These are phyloP conservation scores for Hydropotes inermis DNA, from an alignment of 2,113 vertebrate species.

Conservation along the genomic window DNA sequence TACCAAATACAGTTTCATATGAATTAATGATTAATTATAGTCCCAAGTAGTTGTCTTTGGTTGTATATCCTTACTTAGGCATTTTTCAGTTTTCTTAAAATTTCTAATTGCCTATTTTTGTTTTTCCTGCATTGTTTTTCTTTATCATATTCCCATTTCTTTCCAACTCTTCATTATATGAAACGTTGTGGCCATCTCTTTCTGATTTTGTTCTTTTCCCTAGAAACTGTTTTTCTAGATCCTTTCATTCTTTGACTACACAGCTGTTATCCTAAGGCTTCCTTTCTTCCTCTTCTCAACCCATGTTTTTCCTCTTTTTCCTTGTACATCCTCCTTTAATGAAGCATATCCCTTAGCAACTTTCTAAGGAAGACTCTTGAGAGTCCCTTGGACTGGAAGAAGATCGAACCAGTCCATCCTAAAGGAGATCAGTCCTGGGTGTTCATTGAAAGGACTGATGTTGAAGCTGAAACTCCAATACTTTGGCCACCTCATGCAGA, in stretches of 20 bases:
- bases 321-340: neutral
- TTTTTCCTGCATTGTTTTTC: neutral
- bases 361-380: neutral
- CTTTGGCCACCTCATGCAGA: too few species aligned
- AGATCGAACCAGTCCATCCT: too few species aligned
- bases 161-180: neutral
- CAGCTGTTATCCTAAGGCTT: neutral
- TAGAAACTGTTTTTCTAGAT: neutral
- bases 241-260: neutral
- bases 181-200: neutral
- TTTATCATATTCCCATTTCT: neutral
- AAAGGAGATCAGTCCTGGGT: too few species aligned
- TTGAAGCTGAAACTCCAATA: too few species aligned
- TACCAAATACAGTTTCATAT: neutral
- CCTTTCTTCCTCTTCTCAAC: neutral
- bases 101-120: neutral
- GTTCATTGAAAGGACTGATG: too few species aligned
- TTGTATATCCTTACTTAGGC: neutral
- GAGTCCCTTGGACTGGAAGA: too few species aligned
- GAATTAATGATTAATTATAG: neutral
- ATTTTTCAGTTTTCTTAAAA: slow-evolving; percentile 4
- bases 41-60: neutral
- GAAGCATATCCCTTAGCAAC: neutral
- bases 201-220: neutral
- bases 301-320: neutral